Base-by-base conservation (phyloP, 2,113 vertebrate species). In the Vidua chalybeata region DNA sequence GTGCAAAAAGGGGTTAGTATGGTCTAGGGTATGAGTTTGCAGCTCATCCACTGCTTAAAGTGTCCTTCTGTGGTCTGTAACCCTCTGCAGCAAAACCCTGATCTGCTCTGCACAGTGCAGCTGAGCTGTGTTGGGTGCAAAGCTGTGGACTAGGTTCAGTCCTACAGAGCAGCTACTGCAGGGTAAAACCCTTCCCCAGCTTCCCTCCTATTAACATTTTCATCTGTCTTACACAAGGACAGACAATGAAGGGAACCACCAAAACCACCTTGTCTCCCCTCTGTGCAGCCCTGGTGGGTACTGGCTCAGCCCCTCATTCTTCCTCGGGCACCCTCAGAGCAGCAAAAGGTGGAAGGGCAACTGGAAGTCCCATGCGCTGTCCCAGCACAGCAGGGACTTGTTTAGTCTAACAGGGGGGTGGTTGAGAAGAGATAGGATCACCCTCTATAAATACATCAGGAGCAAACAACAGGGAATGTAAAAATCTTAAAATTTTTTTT, bases 381-480 rank as follows among this genome's bases (percentile, higher is more conserved):
- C 27, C 14, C 4, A 5, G 45, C 30, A 43, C 24, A 56, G 37
- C 0, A 1, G 71, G 75, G 27, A 58, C 39, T 97, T 94, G 63
- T 95, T 94, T 90, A 86, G 79, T 95, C 92, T 88, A 35, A 33
- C 20, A 51, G n/a, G 21, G 11, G 13, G 41, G 20, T 79, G 54
- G 4, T 26, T 83, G 75, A 46, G 37, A 83, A 88, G 41, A 90
- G 85, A 88, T 66, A 94, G 72, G 28, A 85, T 92, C 45, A 2
- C 18, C 46, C 14, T 73, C 18, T 83, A 51, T 90, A 94, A 96
- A 90, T 86, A 89, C 6, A 46, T 59, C 3, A 3, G 26, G 19
- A 39, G 11, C 68, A 86, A 97, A 84, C 23, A 62, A 77, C 59
- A 24, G 55, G 15, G 23, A 77, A 49, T 59, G 27, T 66, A 37